Base-by-base conservation (phyloP, 2,113 vertebrate species). In the Echinops telfairi region DNA sequence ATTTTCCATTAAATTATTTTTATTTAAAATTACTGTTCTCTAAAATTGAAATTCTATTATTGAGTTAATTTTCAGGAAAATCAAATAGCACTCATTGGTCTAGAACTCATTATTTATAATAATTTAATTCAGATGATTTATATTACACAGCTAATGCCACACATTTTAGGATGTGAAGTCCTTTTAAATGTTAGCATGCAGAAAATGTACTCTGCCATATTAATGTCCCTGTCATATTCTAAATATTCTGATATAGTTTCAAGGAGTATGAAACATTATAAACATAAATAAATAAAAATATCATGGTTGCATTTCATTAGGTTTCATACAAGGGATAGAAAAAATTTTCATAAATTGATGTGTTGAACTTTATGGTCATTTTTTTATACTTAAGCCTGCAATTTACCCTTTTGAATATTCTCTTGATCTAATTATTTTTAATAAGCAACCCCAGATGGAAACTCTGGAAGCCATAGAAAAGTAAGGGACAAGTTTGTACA, bases 241-340 rank as follows among this genome's bases (percentile, higher is more conserved):
- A 58, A 95, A 94, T 94, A 88, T 53, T 90, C 62, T 80, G 68
- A 80, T 95, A 66, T 9, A 79, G 9, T 91, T 92, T 88, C 76
- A 95, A 92, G 27, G 31, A 4, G 1, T 94, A 16, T 80, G 29
- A 73, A 94, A 76, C 91, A 93, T 90, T 91, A 85, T 40, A 29
- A 83, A 83, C 62, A 94, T 89, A 94, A 95, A 93, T 91, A 91
- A 92, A 86, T 93, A 94, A 92, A 89, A 87, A 53, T 87, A 89
- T 58, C 88, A 91, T 66, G 83, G 9, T 90, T 94, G 31, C 7
- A 73, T 94, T 94, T 96, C 82, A 93, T 91, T 95, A 85, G 40
- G 66, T 15, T 3, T 88, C 43, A 93, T 47, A 83, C 8, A 88
- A 94, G 90, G 80, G 64, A 75, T 79, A 77, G 43, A 86, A 90